Base-by-base conservation (phyloP, 2,113 vertebrate species). In the Neodontobutis hainanensis region DNA sequence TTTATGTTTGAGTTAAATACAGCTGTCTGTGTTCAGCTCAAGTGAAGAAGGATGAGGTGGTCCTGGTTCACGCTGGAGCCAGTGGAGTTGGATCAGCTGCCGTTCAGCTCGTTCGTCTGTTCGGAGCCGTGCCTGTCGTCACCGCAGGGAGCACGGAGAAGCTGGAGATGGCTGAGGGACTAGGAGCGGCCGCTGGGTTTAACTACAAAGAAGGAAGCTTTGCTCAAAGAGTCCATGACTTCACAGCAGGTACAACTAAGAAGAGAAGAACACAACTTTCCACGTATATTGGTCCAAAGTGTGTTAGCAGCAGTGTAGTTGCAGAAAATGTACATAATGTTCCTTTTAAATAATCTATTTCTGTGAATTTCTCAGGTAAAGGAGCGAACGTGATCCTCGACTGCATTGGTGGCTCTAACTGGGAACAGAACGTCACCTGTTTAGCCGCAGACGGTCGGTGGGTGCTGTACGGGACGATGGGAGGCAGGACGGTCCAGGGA, bases 331-430 rank as follows among this genome's bases (percentile, higher is more conserved):
- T 27, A 27, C 19, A 27, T 27, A 27, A 27, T 27, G 19, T 27
- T 27, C 19, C 19, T 27, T 27, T 27, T 27, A 27, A 27, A 27
- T 27, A 27, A 27, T 27, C 19, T 27, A 27, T 27, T 27, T 27
- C 19, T 27, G 19, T 1, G 19, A 1, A 27, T 68, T 43, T 61
- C n/a, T 15, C 72, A 96, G 94, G 93, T 32, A 89, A 84, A 56
- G 95, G 95, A 77, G 94, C 88, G 10, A 88, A 95, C 47, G 43
- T 96, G 49, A 95, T 96, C 82, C 91, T 96, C 11, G 95, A 96
- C 73, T 95, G 94, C 70, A 82, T 95, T 44, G 93, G 94, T 3
- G 88, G 92, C 43, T 65, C 86, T 5, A 86, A 89, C 67, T 96
- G 94, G 94, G 92, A 95, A 84, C 94, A 94, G 69, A 96, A 96